Percentiles rank a stretch among this genome's conserved stretches.
Conservation (phyloP, 64 coral and sea anemone genomes). For the Stichodactyla mertensii region DNA sequence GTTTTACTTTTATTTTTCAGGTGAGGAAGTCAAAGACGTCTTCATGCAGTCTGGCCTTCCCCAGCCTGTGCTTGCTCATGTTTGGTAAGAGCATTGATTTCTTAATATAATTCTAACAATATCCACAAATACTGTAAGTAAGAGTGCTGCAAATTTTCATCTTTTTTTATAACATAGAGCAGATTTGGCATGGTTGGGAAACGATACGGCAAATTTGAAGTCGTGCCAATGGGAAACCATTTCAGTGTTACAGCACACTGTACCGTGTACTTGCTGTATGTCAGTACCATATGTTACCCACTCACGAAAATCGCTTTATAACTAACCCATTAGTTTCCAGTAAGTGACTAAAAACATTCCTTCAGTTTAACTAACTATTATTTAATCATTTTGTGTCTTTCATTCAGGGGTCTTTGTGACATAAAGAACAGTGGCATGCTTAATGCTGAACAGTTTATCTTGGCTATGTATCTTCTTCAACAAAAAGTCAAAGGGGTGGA, state of each 20-base stretch:
- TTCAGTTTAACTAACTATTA: neutral
- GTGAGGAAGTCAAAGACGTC: constrained; percentile 91
- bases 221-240: too few relatives aligned
- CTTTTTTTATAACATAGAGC: too few relatives aligned
- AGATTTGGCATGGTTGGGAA: too few relatives aligned
- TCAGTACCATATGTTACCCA: neutral
- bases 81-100: constrained; percentile 53
- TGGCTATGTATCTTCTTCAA: constrained; percentile 92
- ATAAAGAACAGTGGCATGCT: constrained; percentile 69
- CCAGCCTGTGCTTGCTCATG: constrained; percentile 83
- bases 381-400: neutral
- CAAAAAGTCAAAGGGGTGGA: constrained; percentile 94
- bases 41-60: constrained; percentile 92
- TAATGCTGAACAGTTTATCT: constrained; percentile 85
- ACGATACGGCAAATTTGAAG: too few relatives aligned
- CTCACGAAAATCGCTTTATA: too few relatives aligned
- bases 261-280: too few relatives aligned
- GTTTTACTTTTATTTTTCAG: constrained; percentile 19
- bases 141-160: too few relatives aligned
- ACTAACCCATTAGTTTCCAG: too few relatives aligned
- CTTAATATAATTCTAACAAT: too few relatives aligned
- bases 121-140: too few relatives aligned
- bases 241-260: too few relatives aligned
- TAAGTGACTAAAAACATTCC: too few relatives aligned
- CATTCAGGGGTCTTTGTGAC: constrained; percentile 88